Conservation (phyloP, 1,140 invertebrate species). For the Ceratosolen fusciceps region DNA sequence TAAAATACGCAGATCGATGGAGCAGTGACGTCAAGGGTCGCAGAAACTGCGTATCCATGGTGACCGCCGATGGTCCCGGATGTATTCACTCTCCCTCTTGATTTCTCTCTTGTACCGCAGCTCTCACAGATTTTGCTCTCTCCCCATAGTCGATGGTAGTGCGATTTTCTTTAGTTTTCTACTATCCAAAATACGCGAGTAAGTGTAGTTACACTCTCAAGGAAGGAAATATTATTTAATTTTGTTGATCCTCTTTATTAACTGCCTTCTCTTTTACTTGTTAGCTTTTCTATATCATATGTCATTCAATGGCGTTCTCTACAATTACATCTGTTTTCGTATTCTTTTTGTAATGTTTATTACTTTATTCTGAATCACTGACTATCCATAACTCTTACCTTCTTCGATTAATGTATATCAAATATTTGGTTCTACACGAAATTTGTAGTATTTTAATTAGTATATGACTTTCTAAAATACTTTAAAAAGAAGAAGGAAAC, state of each 20-base stretch:
- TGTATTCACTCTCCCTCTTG: conserved; percentile 43
- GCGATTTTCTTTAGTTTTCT: neutral
- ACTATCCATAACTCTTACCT: neutral
- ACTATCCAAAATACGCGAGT: conserved; percentile 22
- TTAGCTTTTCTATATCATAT: conserved; percentile 1
- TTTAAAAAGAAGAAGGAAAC: no score
- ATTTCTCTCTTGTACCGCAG: neutral
- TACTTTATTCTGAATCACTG: neutral
- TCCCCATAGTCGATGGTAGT: neutral
- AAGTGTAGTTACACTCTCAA: conserved; percentile 52
- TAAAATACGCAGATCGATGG: conserved; percentile 65
- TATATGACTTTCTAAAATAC: no score
- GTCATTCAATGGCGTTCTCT: conserved; percentile 18
- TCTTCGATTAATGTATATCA: no score
- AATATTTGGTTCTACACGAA: no score
- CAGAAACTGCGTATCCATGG: conserved; percentile 71
- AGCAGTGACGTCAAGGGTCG: conserved; percentile 70
- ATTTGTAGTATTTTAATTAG: no score
- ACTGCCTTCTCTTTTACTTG: conserved; percentile 20
- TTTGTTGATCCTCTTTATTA: conserved; percentile 55
- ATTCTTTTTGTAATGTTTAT: neutral
- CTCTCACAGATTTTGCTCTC: neutral
- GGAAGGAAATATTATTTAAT: conserved; percentile 72
- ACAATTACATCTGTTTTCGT: neutral
- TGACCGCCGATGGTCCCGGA: conserved; percentile 70